Percentiles rank a stretch among this genome's conserved stretches.
phyloP scores from a whole-genome alignment of 2,797 vertebrate species.

The Bradypodion pumilum region DNA sequence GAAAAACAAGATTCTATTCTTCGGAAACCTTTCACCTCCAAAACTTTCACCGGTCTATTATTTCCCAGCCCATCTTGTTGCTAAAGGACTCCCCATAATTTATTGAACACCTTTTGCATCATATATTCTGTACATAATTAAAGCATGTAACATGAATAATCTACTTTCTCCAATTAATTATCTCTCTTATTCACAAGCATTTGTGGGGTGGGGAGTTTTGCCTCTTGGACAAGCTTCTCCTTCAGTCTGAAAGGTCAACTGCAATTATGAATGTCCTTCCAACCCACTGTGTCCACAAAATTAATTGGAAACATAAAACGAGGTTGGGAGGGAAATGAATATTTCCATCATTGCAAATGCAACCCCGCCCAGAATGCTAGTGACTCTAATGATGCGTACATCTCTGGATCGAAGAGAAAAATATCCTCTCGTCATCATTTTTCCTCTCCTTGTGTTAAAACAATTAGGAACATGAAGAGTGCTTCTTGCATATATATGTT shows the following conservation, averaged over 20 bases:
- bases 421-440: neutral
- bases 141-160: conserved; percentile 32
- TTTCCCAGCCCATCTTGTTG: conserved; percentile 13
- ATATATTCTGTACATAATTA: conserved; percentile 34
- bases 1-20: neutral
- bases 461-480: neutral
- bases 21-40: neutral
- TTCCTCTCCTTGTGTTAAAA: neutral
- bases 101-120: conserved; percentile 35
- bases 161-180: conserved; percentile 39
- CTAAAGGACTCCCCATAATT: conserved; percentile 28
- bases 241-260: conserved; percentile 51
- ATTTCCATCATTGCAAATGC: neutral
- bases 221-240: conserved; percentile 24
- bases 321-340: neutral
- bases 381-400: neutral
- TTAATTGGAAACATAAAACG: conserved; percentile 39
- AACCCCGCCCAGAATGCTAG: neutral
- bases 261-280: conserved; percentile 40
- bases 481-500: too few relatives aligned
- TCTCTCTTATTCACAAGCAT: conserved; percentile 34
- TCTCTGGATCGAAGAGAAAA: neutral
- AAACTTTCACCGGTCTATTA: neutral
- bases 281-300: conserved; percentile 17
- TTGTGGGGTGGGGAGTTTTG: neutral